Base-by-base conservation (phyloP, 2,113 vertebrate genomes). In the Dissostichus mawsoni region DNA sequence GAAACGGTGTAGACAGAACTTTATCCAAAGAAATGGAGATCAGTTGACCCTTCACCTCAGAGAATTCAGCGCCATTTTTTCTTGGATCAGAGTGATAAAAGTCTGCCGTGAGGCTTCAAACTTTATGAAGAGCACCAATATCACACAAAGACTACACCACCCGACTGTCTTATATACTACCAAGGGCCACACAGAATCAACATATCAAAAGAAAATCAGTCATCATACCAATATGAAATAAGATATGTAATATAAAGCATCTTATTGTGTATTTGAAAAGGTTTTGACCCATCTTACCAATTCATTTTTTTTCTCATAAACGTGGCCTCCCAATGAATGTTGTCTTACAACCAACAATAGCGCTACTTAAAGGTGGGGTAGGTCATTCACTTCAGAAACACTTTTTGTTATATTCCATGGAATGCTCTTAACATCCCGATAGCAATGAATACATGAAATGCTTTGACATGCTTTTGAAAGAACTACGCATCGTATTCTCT, bases 301-400 rank as follows among this genome's bases (percentile, higher is more conserved):
- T 83, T 69, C 1, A 69, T 64, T 58, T 74, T 29, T 29, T n/a
- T 44, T 20, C 47, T 69, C 45, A 51, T 33, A 64, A 68, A 74
- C 18, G 47, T 16, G 16, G 20, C 20, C 44, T 8, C 8, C 41
- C 29, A 59, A 8, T 66, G 14, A 29, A 61, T 61, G 8, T 48
- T 50, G 50, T 29, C 29, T 4, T 29, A 25, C 25, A 25, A 2
- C 23, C 23, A 23, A 23, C 23, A 23, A 23, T 23, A 23, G 23
- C 23, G 23, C 23, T 23, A 23, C 23, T 23, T 23, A 23, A 23
- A 23, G 23, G 23, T 23, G 23, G 23, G 23, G 23, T 23, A 23
- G 23, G 23, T 23, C 2, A 23, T 23, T 23, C 23, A 23, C 23
- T 23, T 23, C 23, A 23, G 23, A 23, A 23, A 2, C 23, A 23